These are phyloP conservation scores for Coenonympha arcania DNA, from an alignment of 2,888 invertebrate species.

Conservation along the genomic window DNA sequence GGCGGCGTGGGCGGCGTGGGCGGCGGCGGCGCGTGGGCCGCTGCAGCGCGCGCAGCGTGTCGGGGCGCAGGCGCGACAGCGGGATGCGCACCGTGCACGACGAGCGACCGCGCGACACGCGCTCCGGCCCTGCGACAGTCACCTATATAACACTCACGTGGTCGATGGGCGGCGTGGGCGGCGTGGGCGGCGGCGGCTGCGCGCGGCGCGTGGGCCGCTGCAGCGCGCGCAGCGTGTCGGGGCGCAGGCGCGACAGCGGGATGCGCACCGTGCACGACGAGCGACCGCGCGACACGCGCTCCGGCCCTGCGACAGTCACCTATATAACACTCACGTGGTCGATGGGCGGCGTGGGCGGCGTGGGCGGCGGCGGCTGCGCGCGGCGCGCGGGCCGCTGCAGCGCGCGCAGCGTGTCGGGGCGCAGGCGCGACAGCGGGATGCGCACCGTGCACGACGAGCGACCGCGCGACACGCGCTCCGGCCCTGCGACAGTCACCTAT, in stretches of 20 bases:
- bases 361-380: slow-evolving; percentile 34
- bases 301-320: slow-evolving; percentile 14
- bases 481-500: slow-evolving; percentile 3
- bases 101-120: slow-evolving; percentile 30
- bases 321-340: slow-evolving; percentile 26
- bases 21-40: slow-evolving; percentile 38
- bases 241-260: slow-evolving; percentile 51
- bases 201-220: slow-evolving; percentile 42
- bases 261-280: slow-evolving; percentile 51
- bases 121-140: slow-evolving; percentile 14
- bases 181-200: slow-evolving; percentile 34
- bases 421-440: slow-evolving; percentile 52
- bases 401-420: slow-evolving; percentile 45
- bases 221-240: slow-evolving; percentile 47
- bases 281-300: slow-evolving; percentile 29
- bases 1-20: slow-evolving; percentile 30
- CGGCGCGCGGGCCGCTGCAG: slow-evolving; percentile 46
- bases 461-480: slow-evolving; percentile 30
- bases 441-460: slow-evolving; percentile 47
- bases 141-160: too few relatives aligned
- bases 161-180: slow-evolving; percentile 24
- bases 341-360: slow-evolving; percentile 24
- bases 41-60: slow-evolving; percentile 50
- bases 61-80: slow-evolving; percentile 50
- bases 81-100: slow-evolving; percentile 54